Conservation (phyloP, 2,797 vertebrate genomes). For the Tamandua tetradactyla region DNA sequence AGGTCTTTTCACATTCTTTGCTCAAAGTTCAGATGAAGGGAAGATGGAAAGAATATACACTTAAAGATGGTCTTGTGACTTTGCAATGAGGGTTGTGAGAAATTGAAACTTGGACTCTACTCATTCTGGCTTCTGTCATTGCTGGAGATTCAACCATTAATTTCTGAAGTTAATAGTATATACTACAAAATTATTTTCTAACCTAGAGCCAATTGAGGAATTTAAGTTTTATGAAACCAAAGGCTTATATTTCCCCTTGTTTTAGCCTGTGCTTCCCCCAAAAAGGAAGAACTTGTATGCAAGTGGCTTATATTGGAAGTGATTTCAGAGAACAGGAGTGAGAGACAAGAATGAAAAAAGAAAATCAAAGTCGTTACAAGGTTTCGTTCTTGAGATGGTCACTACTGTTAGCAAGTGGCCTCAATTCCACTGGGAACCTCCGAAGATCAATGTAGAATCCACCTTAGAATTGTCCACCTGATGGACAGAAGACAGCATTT, state of each 20-base stretch:
- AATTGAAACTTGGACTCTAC: not conserved
- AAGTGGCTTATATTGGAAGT: constrained; percentile 18
- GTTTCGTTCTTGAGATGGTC: not conserved
- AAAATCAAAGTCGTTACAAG: not conserved
- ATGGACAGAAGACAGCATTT: not conserved
- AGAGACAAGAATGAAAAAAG: not conserved
- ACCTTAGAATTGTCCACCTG: not conserved
- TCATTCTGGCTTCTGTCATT: not conserved
- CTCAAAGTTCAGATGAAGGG: constrained; percentile 51
- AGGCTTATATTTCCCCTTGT: not conserved
- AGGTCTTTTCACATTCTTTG: not conserved
- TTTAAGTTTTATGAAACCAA: not conserved
- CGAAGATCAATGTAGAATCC: not conserved
- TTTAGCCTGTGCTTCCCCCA: not conserved
- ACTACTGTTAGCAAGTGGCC: not conserved
- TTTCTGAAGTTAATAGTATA: not conserved
- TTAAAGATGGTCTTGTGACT: constrained; percentile 12
- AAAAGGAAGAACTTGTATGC: not conserved
- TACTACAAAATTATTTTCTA: not conserved
- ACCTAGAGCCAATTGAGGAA: not conserved
- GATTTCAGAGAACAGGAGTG: not conserved
- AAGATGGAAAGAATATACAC: not conserved
- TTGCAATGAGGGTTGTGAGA: not conserved
- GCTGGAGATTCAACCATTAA: constrained; percentile 3
- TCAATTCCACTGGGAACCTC: not conserved